Evolutionary conservation across 1,140 invertebrate genomes (phyloP).

Genomic region (Leptopilina boulardi): DNA sequence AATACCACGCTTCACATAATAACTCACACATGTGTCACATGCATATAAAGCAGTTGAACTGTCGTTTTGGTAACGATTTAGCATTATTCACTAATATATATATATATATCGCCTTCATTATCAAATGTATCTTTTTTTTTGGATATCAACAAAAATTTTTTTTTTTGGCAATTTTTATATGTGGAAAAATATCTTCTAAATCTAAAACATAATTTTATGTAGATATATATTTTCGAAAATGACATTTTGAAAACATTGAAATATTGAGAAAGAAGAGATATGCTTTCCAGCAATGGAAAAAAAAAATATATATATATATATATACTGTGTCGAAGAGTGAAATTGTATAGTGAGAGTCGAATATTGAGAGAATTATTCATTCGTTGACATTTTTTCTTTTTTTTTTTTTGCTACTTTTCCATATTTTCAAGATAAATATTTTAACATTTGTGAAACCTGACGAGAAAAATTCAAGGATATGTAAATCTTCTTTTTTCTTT

Average conservation of each 20-base stretch:
- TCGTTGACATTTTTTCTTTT: too few species aligned
- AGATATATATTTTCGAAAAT: too few species aligned
- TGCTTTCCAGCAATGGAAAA: neutral
- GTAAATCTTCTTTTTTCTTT: too few species aligned
- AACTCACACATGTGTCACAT: slow-evolving; percentile 2
- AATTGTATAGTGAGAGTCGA: neutral
- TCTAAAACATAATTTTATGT: too few species aligned
- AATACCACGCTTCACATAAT: slow-evolving; percentile 5
- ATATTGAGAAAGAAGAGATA: neutral
- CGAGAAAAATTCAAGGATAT: neutral
- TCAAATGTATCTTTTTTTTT: too few species aligned
- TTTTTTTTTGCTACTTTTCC: slow-evolving; percentile 6
- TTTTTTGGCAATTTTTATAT: too few species aligned
- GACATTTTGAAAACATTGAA: too few species aligned
- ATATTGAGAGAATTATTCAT: slow-evolving; percentile 27
- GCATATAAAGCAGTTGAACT: slow-evolving; percentile 13
- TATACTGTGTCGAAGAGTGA: neutral
- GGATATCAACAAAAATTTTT: too few species aligned
- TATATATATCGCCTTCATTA: too few species aligned
- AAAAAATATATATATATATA: too few species aligned
- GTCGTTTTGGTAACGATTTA: slow-evolving; percentile 6
- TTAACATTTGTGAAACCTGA: neutral
- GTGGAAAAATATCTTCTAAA: too few species aligned
- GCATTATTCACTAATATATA: neutral
- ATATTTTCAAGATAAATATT: slow-evolving; percentile 28